Base-by-base conservation (phyloP, 1,140 invertebrate species). In the Diachasma alloeum region DNA sequence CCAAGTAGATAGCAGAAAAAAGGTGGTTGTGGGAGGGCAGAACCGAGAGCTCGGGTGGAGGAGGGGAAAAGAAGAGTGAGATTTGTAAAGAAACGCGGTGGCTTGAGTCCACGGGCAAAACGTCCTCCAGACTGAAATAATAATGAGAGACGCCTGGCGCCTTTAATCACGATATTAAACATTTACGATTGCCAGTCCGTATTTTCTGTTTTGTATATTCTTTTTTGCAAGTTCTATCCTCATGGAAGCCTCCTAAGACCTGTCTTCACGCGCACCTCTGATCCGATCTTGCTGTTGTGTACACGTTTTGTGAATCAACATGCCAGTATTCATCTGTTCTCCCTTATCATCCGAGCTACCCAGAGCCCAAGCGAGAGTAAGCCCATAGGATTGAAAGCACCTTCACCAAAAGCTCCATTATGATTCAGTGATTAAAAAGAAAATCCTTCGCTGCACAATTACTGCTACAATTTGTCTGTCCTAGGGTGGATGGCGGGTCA, bases 121-220 rank as follows among this genome's bases (percentile, higher is more conserved):
- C 88, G 83, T 87, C 83, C 86, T 87, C 82, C 80, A 86, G 87
- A 88, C 88, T 89, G 87, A 88, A 88, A 89, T 89, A 89, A 89
- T 88, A 88, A 89, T 86, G 86, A 87, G 85, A 87, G 84, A 82
- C 85, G 86, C 85, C 84, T 86, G 86, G 56, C 80, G 85, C 83
- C 87, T 89, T 88, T 89, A 89, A 89, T 89, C 87, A 88, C 86
- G 87, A 89, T 89, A 89, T 89, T 89, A 89, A 89, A 89, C 86
- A 89, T 89, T 88, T 89, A 89, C 84, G 86, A 89, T 89, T 86
- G 82, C 83, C 81, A 80, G 37, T 78, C 53, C 42, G 48, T 42
- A 67, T 77, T 53, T 77, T 69, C 63, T 26, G 17, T 17, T 19
- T 72, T 72, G 42, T 37, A 69, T 48, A 44, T 63, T 72, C 53